These are phyloP conservation scores for Cotesia glomerata DNA, from an alignment of 1,140 invertebrate genomes.

Conservation along the genomic window DNA sequence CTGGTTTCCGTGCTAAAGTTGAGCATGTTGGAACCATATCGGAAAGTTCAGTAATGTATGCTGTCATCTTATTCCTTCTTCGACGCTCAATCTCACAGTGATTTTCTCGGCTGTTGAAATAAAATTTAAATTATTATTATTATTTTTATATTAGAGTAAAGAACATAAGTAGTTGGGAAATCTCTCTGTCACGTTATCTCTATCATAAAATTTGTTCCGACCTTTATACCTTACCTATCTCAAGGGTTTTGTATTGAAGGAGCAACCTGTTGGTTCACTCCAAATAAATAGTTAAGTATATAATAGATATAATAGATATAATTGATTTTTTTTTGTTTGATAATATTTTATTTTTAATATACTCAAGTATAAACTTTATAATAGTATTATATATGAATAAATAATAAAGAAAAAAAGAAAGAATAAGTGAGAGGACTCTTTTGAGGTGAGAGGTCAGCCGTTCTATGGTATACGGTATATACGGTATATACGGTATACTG, in stretches of 20 bases:
- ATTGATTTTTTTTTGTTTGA: too few relatives aligned
- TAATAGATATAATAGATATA: not conserved
- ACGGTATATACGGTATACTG: too few relatives aligned
- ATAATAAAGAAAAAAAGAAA: constrained; percentile 11
- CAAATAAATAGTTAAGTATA: not conserved
- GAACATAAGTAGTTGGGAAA: not conserved
- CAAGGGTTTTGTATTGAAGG: not conserved
- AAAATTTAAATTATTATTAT: constrained; percentile 12
- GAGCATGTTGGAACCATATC: constrained; percentile 99
- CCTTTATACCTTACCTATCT: not conserved
- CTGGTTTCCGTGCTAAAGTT: constrained; percentile 95
- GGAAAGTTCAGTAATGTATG: constrained; percentile 98
- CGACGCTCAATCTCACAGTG: constrained; percentile 99
- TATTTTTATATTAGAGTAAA: not conserved
- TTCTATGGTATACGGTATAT: constrained; percentile 29
- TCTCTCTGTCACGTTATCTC: not conserved
- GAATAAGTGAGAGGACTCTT: constrained; percentile 38
- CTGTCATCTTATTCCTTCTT: constrained; percentile 99
- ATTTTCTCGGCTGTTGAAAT: constrained; percentile 85
- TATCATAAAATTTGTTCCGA: not conserved
- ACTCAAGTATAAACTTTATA: constrained; percentile 15
- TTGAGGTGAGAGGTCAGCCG: constrained; percentile 54
- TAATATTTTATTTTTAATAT: not conserved
- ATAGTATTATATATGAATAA: not conserved
- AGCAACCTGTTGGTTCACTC: constrained; percentile 19